These are phyloP conservation scores for Prionace glauca DNA, from an alignment of 2,797 vertebrate species.

Conservation along the genomic window DNA sequence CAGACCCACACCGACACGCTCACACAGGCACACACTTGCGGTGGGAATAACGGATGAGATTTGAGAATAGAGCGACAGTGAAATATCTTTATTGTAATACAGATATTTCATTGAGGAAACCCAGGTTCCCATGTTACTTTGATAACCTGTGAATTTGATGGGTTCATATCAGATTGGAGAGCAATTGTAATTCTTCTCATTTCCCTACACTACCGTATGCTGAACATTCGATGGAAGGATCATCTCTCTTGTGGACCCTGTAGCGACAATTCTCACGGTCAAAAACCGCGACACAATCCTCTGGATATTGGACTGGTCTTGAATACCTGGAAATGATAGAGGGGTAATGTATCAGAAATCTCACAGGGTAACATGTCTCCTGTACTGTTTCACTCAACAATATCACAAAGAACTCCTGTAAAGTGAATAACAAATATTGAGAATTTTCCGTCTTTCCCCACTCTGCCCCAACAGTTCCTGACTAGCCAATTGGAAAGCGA, in stretches of 20 bases:
- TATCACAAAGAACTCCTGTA: no score
- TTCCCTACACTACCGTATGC: background rate
- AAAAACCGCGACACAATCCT: background rate
- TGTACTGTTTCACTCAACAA: no score
- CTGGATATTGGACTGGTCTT: fast-evolving
- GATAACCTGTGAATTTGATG: background rate
- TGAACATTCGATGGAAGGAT: background rate
- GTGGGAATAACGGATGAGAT: background rate
- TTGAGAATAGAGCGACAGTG: background rate
- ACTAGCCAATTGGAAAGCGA: no score
- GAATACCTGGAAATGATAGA: background rate
- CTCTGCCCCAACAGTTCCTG: no score
- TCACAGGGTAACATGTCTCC: no score
- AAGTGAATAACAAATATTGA: no score
- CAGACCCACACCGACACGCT: no score
- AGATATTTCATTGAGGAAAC: background rate
- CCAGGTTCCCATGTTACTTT: background rate
- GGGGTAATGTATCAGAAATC: background rate
- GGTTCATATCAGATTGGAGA: background rate
- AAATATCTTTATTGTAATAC: background rate
- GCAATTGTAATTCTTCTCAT: background rate
- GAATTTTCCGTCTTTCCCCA: no score
- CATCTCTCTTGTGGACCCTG: no score
- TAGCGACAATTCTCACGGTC: background rate
- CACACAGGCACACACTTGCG: background rate